Base-by-base conservation (phyloP, 2,113 vertebrate genomes). In the Marcusenius ussheri region DNA sequence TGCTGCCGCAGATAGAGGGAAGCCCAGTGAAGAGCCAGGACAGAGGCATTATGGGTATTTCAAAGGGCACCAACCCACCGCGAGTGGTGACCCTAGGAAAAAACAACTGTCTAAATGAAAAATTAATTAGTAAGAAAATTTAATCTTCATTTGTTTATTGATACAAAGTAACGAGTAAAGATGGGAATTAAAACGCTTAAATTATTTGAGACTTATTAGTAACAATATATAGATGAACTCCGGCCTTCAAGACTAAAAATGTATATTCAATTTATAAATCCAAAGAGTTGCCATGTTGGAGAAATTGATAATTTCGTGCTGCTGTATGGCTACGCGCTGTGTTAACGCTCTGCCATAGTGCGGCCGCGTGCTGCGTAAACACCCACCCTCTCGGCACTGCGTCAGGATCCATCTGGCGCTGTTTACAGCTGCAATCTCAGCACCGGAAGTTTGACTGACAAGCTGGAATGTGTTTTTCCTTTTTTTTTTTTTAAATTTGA, bases 391-490 rank as follows among this genome's bases (percentile, higher is more conserved):
- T 77, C 31, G 2, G 45, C 47, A 5, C 45, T 45, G 17, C 47
- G 50, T 47, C 17, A 53, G 5, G 9, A 58, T 27, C 77, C 80
- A 84, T 89, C 89, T 89, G 89, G 51, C 46, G 45, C 50, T 51
- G 42, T 42, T 89, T 62, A 89, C 35, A 56, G 51, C 56, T 39
- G 31, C 80, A n/a, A 89, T 56, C 89, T 83, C 21, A 46, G 42
- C 50, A n/a, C 45, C 15, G 8, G 35, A 89, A 56, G n/a, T 80
- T 85, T 84, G 80, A 89, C 49, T 89, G 89, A 89, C 89, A 89
- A 15, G 47, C 89, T 5, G 39, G 24, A 42, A 45, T 24, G 56
- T 21, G 31, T 46, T 45, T 45, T 66, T 85, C 3, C 13, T 17
- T 47, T 21, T 62, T 11, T 88, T 42, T 74, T 74, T 47, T 88